Evolutionary conservation across 2,113 vertebrate species (phyloP).

Genomic region (Onychostoma macrolepis): DNA sequence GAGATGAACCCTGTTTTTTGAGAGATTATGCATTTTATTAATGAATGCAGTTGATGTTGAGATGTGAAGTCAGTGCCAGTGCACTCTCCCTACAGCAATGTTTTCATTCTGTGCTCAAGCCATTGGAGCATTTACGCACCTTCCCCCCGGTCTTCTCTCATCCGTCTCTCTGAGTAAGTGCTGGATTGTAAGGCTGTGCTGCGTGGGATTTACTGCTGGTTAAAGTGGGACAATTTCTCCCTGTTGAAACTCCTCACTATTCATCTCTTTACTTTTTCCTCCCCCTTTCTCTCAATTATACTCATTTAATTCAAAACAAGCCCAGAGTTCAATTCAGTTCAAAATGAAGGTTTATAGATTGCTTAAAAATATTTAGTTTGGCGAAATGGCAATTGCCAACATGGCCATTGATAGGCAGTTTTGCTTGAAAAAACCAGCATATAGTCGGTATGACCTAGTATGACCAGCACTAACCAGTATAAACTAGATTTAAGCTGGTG

Average conservation of each 20-base stretch:
- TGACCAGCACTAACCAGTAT: not conserved
- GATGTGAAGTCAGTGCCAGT: not conserved
- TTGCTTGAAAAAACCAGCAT: not conserved
- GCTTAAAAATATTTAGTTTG: not conserved
- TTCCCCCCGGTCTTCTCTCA: constrained; percentile 22
- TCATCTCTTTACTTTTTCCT: constrained; percentile 14
- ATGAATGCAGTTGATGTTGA: constrained; percentile 13
- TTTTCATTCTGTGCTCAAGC: constrained; percentile 7
- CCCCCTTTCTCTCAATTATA: constrained; percentile 1
- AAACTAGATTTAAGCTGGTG: not conserved
- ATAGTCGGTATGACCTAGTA: no score
- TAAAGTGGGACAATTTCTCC: constrained; percentile 46
- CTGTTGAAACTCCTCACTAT: constrained; percentile 36
- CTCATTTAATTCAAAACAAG: constrained; percentile 14
- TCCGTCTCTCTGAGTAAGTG: constrained; percentile 9
- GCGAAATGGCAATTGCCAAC: not conserved
- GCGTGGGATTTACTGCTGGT: constrained; percentile 38
- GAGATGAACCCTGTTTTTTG: not conserved
- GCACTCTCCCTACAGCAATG: not conserved
- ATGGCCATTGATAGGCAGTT: not conserved
- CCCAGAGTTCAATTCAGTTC: not conserved
- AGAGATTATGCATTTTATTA: not conserved
- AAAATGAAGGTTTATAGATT: not conserved
- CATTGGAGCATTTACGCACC: constrained; percentile 8
- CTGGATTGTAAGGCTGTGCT: constrained; percentile 22